Conservation (phyloP, 2,113 vertebrate genomes). For the Colossoma macropomum region DNA sequence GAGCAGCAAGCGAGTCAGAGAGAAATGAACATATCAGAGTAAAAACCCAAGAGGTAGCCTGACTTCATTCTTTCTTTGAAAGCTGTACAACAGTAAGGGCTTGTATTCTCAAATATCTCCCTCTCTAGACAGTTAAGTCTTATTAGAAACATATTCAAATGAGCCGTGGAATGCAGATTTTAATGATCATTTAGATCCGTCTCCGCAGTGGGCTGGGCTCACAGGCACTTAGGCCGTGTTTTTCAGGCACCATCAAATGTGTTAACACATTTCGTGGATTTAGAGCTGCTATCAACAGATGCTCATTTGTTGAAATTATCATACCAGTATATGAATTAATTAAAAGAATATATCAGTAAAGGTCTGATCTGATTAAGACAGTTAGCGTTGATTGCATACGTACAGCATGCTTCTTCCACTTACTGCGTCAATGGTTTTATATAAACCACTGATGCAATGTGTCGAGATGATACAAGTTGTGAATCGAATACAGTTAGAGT, state of each 20-base stretch:
- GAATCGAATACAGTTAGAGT: too few relatives aligned
- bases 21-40: not conserved
- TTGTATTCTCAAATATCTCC: not conserved
- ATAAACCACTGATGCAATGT: too few relatives aligned
- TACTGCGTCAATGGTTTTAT: too few relatives aligned
- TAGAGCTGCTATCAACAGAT: not conserved
- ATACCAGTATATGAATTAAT: not conserved
- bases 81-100: not conserved
- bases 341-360: too few relatives aligned
- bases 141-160: slow-evolving; percentile 1
- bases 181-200: slow-evolving; percentile 11
- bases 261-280: not conserved
- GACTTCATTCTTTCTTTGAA: not conserved
- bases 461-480: too few relatives aligned
- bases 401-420: too few relatives aligned
- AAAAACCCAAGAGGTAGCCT: not conserved
- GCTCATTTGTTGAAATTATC: not conserved
- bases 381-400: too few relatives aligned
- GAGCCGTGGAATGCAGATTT: slow-evolving; percentile 3
- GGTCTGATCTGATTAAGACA: too few relatives aligned
- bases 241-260: not conserved
- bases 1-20: not conserved
- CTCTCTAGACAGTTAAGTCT: not conserved
- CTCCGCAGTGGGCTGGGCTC: slow-evolving; percentile 9
- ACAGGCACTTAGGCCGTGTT: not conserved